These are phyloP conservation scores for Gonatopus flavifemur DNA, from an alignment of 1,140 invertebrate species.

Conservation along the genomic window DNA sequence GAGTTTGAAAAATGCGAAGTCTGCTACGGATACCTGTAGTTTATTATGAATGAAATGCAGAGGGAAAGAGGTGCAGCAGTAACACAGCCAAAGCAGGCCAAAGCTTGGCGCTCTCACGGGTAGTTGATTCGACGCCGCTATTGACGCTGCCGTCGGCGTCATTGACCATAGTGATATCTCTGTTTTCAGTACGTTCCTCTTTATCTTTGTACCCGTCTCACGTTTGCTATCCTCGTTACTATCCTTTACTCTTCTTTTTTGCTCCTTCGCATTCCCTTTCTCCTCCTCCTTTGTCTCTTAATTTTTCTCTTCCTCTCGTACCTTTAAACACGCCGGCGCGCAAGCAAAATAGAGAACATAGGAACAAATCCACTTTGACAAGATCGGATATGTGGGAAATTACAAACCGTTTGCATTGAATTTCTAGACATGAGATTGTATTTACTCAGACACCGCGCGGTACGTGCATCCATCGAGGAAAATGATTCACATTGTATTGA, in stretches of 20 bases:
- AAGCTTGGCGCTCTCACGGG: neutral
- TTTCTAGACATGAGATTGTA: too few species aligned
- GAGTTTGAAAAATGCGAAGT: too few species aligned
- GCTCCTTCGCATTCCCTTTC: neutral
- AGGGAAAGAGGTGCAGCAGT: too few species aligned
- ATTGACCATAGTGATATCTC: conserved; percentile 8
- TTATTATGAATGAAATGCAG: too few species aligned
- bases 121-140: conserved; percentile 2
- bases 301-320: neutral
- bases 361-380: too few species aligned
- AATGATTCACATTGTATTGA: too few species aligned
- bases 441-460: too few species aligned
- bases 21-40: too few species aligned
- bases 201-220: neutral
- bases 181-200: neutral
- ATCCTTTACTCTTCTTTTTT: neutral
- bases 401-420: too few species aligned
- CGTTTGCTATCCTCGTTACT: neutral
- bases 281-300: neutral
- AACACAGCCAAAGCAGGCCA: neutral
- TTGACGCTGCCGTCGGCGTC: neutral
- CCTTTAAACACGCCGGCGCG: conserved; percentile 5
- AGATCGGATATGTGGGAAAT: too few species aligned
- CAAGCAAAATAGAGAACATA: too few species aligned
- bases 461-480: too few species aligned